Evolutionary conservation across 2,888 invertebrate species (phyloP), one percentile per base, ranked within the genome.

Genomic region (Brenthis daphne): DNA sequence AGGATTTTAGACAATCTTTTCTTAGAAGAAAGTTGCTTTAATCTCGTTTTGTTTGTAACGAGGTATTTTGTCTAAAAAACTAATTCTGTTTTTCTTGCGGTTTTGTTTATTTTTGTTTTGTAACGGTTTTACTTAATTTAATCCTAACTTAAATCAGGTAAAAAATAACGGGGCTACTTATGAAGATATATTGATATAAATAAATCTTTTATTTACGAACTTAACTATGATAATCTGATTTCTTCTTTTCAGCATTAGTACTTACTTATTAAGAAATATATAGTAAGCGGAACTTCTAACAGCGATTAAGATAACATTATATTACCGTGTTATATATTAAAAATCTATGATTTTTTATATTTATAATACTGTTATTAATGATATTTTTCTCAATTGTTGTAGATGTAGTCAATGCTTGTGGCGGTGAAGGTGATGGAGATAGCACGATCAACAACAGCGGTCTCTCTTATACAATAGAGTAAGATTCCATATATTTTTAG

Each of bases 361-460:
- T 58, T 65, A 66, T 74, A 73, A 74, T 71, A 73, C 73, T 77
- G 72, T 77, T 76, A 78, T 78, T 80, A 81, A 80, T 88, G 85
- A 87, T 82, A 83, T 85, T 85, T 85, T 92, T 94, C 90, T 88
- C 82, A 86, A 89, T 93, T 94, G 93, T 96, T 96, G 94, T 96
- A 96, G 96, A 96, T 96, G 96, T 96, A 96, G 96, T 96, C 96
- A 96, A 94, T 96, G 96, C 95, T 95, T 96, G 94, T 96, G 96
- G 96, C 96, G 96, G 95, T 96, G 96, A 96, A 94, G 94, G 93
- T 96, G 95, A 95, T 93, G 94, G 93, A 92, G 88, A 82, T 84
- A 92, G 92, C 93, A 92, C 93, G 94, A 90, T 89, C 88, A 86
- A 88, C 89, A 82, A 89, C 93, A 90, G 91, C 92, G 93, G 93